Evolutionary conservation across 2,888 invertebrate species (phyloP).

Genomic region (Napeogenes sylphis): DNA sequence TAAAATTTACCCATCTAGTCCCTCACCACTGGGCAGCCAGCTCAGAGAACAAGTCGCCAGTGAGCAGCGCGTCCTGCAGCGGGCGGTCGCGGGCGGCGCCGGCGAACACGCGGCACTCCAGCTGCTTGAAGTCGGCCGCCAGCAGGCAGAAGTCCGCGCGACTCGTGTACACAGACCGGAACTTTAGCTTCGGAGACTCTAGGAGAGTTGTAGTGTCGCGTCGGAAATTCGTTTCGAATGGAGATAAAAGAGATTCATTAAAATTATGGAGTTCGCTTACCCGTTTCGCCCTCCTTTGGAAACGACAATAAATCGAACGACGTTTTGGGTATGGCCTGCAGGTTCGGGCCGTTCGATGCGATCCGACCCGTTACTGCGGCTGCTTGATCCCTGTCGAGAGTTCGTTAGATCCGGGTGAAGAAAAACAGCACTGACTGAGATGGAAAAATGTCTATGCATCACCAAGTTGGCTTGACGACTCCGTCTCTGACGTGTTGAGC

Average conservation of each 20-base stretch:
- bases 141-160: constrained; percentile 49
- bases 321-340: constrained; percentile 71
- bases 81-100: constrained; percentile 53
- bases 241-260: too few relatives aligned
- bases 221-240: not conserved
- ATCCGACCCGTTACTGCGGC: constrained; percentile 72
- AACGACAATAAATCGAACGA: constrained; percentile 51
- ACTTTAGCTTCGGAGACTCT: constrained; percentile 32
- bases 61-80: constrained; percentile 46
- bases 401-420: not conserved
- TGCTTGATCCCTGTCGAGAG: constrained; percentile 58
- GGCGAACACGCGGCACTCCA: constrained; percentile 73
- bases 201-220: not conserved
- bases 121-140: constrained; percentile 71
- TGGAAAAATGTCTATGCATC: constrained; percentile 1
- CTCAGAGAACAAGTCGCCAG: constrained; percentile 57
- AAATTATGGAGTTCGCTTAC: too few relatives aligned
- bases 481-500: constrained; percentile 56
- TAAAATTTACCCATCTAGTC: too few relatives aligned
- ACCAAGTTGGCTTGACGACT: constrained; percentile 64
- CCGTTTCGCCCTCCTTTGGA: constrained; percentile 31
- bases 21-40: constrained; percentile 61
- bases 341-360: constrained; percentile 66
- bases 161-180: constrained; percentile 58
- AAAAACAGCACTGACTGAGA: not conserved